Conservation (phyloP, 2,888 invertebrate genomes). For the Gymnosoma rotundatum region DNA sequence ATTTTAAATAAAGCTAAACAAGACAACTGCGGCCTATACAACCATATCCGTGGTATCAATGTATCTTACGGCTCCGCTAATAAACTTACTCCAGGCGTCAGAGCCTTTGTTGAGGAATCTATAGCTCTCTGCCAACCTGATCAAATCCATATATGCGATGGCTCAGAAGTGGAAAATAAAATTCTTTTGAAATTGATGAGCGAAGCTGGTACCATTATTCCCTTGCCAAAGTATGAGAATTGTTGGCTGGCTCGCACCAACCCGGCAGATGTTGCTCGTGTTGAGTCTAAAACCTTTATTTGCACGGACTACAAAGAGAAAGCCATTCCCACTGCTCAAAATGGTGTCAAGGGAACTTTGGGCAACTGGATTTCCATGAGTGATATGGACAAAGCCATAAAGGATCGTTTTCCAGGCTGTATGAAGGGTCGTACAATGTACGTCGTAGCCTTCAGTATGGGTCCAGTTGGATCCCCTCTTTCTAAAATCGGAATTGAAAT, state of each 20-base stretch:
- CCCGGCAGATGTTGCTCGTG: slow-evolving; percentile 98
- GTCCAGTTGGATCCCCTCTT: slow-evolving; percentile 96
- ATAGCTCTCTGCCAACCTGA: slow-evolving; percentile 93
- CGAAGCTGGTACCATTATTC: slow-evolving; percentile 89
- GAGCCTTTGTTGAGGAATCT: slow-evolving; percentile 90
- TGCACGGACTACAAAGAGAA: slow-evolving; percentile 91
- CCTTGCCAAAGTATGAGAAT: slow-evolving; percentile 94
- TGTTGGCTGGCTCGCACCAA: slow-evolving; percentile 98
- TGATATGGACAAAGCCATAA: slow-evolving; percentile 91
- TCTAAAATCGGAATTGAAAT: slow-evolving; percentile 98
- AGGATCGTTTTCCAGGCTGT: slow-evolving; percentile 94
- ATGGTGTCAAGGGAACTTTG: slow-evolving; percentile 92
- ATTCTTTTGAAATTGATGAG: slow-evolving; percentile 89
- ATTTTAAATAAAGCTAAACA: slow-evolving; percentile 75
- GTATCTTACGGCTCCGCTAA: slow-evolving; percentile 83
- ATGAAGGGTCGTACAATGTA: slow-evolving; percentile 98
- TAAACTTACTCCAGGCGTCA: slow-evolving; percentile 83
- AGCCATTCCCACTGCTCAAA: slow-evolving; percentile 90
- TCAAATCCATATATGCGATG: slow-evolving; percentile 95
- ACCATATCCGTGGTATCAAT: slow-evolving; percentile 83
- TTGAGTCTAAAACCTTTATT: slow-evolving; percentile 98
- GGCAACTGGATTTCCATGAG: slow-evolving; percentile 96
- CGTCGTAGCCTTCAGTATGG: slow-evolving; percentile 99
- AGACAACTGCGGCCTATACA: slow-evolving; percentile 81
- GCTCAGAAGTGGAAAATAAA: slow-evolving; percentile 91